Base-by-base conservation (phyloP, 1,140 invertebrate species). In the Pseudomyrmex gracilis region DNA sequence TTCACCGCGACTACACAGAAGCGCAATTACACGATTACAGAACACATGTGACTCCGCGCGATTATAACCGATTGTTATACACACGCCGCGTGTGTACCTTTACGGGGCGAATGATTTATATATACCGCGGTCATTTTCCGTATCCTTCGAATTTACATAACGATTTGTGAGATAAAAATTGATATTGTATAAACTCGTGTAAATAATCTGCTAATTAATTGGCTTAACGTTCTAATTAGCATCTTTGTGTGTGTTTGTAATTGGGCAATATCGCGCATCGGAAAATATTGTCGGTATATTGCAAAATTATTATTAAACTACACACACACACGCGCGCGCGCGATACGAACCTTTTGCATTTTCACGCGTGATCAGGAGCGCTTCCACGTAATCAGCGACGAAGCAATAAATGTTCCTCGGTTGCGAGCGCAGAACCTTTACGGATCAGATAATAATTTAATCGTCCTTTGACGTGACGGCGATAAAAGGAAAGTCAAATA, bases 371-470 rank as follows among this genome's bases (percentile, higher is more conserved):
- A 96, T 95, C 20, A 97, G 93, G 22, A 97, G 92, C 1, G 95
- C 95, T 70, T 96, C 96, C 8, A 96, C 91, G 89, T 97, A 97
- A 90, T 97, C 96, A 2, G 96, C 95, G 87, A 97, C 96, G 88
- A 96, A 97, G 80, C 93, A 93, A 85, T 95, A 95, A 3, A 97
- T 94, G 43, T 96, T 93, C 24, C 91, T 88, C 0, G 96, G 96
- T 86, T 97, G 96, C 24, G 92, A 94, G 51, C 96, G 93, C 1
- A 97, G 89, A 5, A 96, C 94, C 94, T 95, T 73, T 66, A 61
- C 49, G 24, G 45, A 71, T 70, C 53, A 80, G 67, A 80, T 71
- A 80, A 80, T 64, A 60, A 43, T 71, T 78, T 88, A 93, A 67
- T 68, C 66, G 45, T 58, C 58, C 77, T 63, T 82, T 61, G 45